Evolutionary conservation across 2,888 invertebrate genomes (phyloP).

Genomic region (Abrostola triplasia): DNA sequence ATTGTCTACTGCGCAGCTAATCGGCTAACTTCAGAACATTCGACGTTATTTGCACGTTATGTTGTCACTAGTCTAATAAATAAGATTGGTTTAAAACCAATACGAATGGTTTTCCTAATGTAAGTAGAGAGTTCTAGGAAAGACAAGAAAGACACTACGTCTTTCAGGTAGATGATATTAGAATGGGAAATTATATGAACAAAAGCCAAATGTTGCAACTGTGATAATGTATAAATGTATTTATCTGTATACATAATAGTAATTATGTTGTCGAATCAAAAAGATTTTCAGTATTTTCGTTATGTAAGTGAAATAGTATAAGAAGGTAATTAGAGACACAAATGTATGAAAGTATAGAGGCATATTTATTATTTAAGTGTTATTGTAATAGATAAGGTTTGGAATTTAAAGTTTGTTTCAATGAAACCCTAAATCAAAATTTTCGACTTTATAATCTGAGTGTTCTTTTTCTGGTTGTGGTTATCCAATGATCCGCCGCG

Average conservation of each 20-base stretch:
- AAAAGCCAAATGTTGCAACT: constrained; percentile 55
- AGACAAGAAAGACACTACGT: too few relatives aligned
- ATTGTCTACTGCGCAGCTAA: too few relatives aligned
- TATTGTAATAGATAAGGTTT: constrained; percentile 40
- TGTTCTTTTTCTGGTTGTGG: not conserved
- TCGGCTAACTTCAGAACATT: too few relatives aligned
- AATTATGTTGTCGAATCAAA: constrained; percentile 22
- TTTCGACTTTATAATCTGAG: not conserved
- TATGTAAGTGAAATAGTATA: not conserved
- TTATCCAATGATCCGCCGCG: too few relatives aligned
- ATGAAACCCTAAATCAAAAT: constrained; percentile 24
- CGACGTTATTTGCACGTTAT: too few relatives aligned
- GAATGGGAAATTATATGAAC: too few relatives aligned
- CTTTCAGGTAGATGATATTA: too few relatives aligned
- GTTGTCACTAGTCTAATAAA: too few relatives aligned
- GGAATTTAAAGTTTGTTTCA: constrained; percentile 44
- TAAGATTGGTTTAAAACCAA: too few relatives aligned
- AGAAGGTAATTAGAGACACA: not conserved
- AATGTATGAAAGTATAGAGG: not conserved
- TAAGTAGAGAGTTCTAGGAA: too few relatives aligned
- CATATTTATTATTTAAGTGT: constrained; percentile 16
- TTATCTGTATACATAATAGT: constrained; percentile 32
- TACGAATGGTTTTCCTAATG: too few relatives aligned
- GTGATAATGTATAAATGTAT: constrained; percentile 53
- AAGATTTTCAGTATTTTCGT: constrained; percentile 27